Evolutionary conservation across 1,140 invertebrate species (phyloP), one percentile per base, ranked within the genome.

Genomic region (Zaprionus africanus): DNA sequence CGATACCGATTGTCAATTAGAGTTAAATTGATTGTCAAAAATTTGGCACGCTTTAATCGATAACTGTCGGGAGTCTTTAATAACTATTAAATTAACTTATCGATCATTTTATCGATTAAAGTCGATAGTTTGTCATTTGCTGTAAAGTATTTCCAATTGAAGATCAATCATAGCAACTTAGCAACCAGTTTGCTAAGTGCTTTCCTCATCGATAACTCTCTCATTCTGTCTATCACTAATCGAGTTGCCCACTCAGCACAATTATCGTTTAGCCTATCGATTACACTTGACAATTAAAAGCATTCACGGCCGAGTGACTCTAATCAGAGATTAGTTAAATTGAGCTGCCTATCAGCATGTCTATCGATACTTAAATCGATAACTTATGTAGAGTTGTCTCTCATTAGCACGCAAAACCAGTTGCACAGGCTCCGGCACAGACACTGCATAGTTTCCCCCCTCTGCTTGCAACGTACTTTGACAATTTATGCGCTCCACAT

Each of bases 401-500:
- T 69, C 66, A 69, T 69, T 69, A 69, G 57, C 43, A 53, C 41
- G 24, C 15, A 46, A 60, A 60, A 51, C 43, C 46, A 60, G 58
- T 54, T 43, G 24, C 46, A 34, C 31, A 34, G 31, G 9, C 31
- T 34, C 31, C 49, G 5, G 13, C 64, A 17, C 34, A 24, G 24
- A 34, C 17, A 58, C 31, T 4, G 31, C 28, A n/a, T 56, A 49
- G 53, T 41, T 26, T 2, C 19, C 46, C 19, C 11, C 5, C 19
- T 38, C 19, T 13, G 43, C 5, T 12, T 15, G 28, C 22, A 11
- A 22, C 28, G 12, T 46, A 28, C 71, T 68, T 68, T 61, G 58
- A 64, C 67, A 67, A 68, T 74, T 74, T 68, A 62, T 75, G 65
- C 72, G 71, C 71, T 75, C 72, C 57, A 74, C 65, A 69, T 74